phyloP scores from a whole-genome alignment of 2,797 vertebrate species.

The Falco cherrug region DNA sequence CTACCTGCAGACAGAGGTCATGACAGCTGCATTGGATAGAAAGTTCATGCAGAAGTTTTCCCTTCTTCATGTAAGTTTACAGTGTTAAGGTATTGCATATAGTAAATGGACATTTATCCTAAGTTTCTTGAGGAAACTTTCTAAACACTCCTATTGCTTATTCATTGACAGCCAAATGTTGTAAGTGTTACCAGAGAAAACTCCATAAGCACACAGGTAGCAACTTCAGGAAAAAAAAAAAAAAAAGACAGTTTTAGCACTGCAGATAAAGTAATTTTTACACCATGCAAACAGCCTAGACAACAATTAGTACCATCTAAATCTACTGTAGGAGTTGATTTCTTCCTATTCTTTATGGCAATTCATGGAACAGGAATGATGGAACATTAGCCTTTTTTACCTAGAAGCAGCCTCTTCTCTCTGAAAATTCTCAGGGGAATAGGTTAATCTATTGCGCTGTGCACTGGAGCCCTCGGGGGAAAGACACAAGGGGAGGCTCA shows the following conservation, averaged over 20 bases:
- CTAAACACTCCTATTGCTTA: background rate
- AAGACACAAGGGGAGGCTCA: background rate
- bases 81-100: background rate
- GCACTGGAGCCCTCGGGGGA: background rate
- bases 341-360: background rate
- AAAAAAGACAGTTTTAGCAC: background rate
- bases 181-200: background rate
- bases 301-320: background rate
- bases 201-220: background rate
- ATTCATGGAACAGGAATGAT: rapidly evolving
- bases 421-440: background rate
- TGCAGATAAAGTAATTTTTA: background rate
- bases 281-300: background rate
- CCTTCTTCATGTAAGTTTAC: background rate
- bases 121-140: background rate
- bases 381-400: background rate
- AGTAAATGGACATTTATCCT: background rate
- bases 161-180: background rate
- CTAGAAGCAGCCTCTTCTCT: background rate
- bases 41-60: background rate
- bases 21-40: background rate
- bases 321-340: background rate
- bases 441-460: background rate
- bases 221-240: background rate
- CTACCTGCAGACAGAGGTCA: background rate